These are phyloP conservation scores for Hesperophylax magnus DNA, from an alignment of 1,140 invertebrate species.

Conservation along the genomic window DNA sequence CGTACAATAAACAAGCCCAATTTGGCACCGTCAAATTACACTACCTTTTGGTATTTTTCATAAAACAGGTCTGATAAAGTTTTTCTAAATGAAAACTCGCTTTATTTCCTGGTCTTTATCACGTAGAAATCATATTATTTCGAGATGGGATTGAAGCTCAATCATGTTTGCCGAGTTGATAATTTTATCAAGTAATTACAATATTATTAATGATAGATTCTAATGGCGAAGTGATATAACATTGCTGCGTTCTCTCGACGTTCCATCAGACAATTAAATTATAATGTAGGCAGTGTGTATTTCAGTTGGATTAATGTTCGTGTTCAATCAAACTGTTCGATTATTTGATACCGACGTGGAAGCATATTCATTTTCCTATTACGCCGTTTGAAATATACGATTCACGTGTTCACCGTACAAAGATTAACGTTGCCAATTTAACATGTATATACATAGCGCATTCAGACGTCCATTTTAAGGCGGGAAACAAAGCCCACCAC, in stretches of 20 bases:
- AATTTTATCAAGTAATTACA: too few relatives aligned
- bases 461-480: constrained; percentile 39
- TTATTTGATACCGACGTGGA: constrained; percentile 25
- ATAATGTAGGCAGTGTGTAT: neutral
- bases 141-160: too few relatives aligned
- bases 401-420: constrained; percentile 37
- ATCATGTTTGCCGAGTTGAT: too few relatives aligned
- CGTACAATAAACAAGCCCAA: constrained; percentile 18
- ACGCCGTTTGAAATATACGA: constrained; percentile 31
- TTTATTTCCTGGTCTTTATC: too few relatives aligned
- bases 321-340: constrained; percentile 37
- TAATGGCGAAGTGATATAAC: too few relatives aligned
- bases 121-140: too few relatives aligned
- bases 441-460: constrained; percentile 25
- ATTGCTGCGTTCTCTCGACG: too few relatives aligned
- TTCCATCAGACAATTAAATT: constrained; percentile 5
- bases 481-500: constrained; percentile 21
- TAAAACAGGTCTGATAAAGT: too few relatives aligned
- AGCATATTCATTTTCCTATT: constrained; percentile 42
- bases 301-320: constrained; percentile 26
- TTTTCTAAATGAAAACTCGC: too few relatives aligned
- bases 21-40: constrained; percentile 9
- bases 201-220: too few relatives aligned
- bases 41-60: neutral
- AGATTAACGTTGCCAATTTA: constrained; percentile 39